Evolutionary conservation across 2,113 vertebrate genomes (phyloP).

Genomic region (Cyprinodon brontotheroides): DNA sequence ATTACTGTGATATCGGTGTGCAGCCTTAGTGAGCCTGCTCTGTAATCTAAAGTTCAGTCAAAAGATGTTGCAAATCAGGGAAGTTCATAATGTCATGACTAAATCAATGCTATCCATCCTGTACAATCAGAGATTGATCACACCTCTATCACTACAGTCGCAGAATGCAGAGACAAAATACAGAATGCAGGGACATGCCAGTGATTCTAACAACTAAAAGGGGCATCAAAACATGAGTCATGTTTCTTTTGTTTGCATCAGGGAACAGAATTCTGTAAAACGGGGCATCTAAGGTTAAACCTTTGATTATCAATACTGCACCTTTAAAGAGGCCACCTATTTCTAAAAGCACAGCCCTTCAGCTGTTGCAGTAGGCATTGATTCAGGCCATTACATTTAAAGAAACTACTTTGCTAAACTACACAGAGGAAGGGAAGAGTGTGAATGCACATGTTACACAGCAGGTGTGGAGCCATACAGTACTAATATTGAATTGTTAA

Average conservation of each 20-base stretch:
- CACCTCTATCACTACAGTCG: background rate
- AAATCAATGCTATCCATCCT: slow-evolving; percentile 30
- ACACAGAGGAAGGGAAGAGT: slow-evolving; percentile 52
- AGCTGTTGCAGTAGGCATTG: slow-evolving; percentile 58
- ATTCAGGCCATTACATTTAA: slow-evolving; percentile 62
- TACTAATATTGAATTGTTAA: too few species aligned
- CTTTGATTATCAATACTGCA: slow-evolving; percentile 72
- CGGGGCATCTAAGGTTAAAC: slow-evolving; percentile 71
- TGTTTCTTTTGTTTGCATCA: slow-evolving; percentile 48
- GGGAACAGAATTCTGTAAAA: slow-evolving; percentile 69
- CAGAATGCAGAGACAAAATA: slow-evolving; percentile 5
- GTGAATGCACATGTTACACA: slow-evolving; percentile 26
- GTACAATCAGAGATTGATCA: slow-evolving; percentile 3
- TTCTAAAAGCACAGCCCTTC: slow-evolving; percentile 63
- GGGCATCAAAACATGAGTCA: slow-evolving; percentile 63
- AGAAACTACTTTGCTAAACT: slow-evolving; percentile 62
- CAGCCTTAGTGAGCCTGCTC: slow-evolving; percentile 57
- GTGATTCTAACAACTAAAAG: slow-evolving; percentile 45
- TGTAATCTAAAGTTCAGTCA: slow-evolving; percentile 69
- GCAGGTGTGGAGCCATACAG: background rate
- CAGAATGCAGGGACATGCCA: background rate
- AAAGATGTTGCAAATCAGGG: slow-evolving; percentile 34
- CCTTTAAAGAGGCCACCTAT: slow-evolving; percentile 67
- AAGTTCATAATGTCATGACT: slow-evolving; percentile 44
- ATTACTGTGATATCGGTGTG: slow-evolving; percentile 75